A percentile compares a stretch with the other conserved stretches of the same genome.
Conservation (phyloP, 2,113 vertebrate species). For the Etheostoma cragini region DNA sequence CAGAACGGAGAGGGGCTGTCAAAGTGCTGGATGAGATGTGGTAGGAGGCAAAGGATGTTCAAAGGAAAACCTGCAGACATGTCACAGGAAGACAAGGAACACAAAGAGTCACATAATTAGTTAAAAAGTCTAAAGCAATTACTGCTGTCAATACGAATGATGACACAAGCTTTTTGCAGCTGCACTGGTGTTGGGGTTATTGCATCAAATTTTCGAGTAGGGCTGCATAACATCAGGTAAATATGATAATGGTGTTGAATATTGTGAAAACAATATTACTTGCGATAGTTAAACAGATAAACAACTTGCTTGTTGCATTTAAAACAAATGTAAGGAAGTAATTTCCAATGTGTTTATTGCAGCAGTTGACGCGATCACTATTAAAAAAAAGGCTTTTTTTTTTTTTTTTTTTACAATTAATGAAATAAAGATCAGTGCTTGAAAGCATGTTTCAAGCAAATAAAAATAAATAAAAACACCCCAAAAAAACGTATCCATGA, state of each 20-base stretch:
- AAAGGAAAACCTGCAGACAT: conserved; percentile 92
- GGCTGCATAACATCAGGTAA: too few relatives aligned
- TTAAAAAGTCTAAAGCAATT: background rate
- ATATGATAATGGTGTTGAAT: too few relatives aligned
- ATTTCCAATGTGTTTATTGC: too few relatives aligned
- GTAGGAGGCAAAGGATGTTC: conserved; percentile 98
- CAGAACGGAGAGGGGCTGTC: conserved; percentile 98
- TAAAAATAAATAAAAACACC: background rate
- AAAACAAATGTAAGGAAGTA: too few relatives aligned
- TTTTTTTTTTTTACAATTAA: too few relatives aligned
- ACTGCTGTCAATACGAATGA: background rate
- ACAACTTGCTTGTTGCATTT: too few relatives aligned
- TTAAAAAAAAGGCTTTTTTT: too few relatives aligned
- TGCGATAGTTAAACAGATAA: too few relatives aligned
- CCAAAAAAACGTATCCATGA: background rate
- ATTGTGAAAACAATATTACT: too few relatives aligned
- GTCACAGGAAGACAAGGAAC: background rate
- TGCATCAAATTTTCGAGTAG: background rate
- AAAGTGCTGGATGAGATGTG: conserved; percentile 98
- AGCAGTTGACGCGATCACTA: too few relatives aligned
- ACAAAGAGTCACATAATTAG: background rate
- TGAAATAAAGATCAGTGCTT: background rate
- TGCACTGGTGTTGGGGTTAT: background rate
- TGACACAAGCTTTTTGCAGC: background rate
- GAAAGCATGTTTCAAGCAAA: background rate